These are phyloP conservation scores for Micromys minutus DNA, from an alignment of 2,113 vertebrate genomes.

Conservation along the genomic window DNA sequence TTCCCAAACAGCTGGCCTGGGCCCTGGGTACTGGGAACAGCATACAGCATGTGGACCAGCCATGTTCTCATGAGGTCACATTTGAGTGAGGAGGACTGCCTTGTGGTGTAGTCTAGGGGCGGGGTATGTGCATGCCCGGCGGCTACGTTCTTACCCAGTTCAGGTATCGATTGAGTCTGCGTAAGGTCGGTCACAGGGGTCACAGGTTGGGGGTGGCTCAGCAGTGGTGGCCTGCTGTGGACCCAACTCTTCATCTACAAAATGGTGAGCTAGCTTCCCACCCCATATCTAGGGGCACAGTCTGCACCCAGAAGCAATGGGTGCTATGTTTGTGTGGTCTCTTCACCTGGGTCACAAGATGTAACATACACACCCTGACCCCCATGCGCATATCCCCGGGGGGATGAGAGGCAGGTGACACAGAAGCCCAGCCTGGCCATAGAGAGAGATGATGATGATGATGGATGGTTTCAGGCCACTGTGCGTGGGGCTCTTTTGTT, in stretches of 20 bases:
- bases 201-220: neutral
- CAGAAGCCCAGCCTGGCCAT: neutral
- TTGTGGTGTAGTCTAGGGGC: neutral
- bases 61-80: neutral
- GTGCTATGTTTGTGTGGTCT: neutral
- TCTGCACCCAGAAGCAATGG: neutral
- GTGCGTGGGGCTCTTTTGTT: neutral
- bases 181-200: too few species aligned
- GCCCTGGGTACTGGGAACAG: neutral
- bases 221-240: neutral
- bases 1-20: neutral
- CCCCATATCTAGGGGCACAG: too few species aligned
- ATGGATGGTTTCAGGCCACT: neutral
- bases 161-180: neutral
- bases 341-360: neutral
- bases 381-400: fast-evolving
- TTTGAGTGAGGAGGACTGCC: neutral
- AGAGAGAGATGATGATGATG: too few species aligned
- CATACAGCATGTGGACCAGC: neutral
- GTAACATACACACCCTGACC: neutral
- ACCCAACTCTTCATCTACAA: neutral
- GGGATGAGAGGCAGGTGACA: neutral
- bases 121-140: too few species aligned
- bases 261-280: neutral
- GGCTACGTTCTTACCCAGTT: neutral